Evolutionary conservation across 2,797 vertebrate genomes (phyloP), one percentile per base, ranked within the genome.

Genomic region (Sebastes umbrosus): DNA sequence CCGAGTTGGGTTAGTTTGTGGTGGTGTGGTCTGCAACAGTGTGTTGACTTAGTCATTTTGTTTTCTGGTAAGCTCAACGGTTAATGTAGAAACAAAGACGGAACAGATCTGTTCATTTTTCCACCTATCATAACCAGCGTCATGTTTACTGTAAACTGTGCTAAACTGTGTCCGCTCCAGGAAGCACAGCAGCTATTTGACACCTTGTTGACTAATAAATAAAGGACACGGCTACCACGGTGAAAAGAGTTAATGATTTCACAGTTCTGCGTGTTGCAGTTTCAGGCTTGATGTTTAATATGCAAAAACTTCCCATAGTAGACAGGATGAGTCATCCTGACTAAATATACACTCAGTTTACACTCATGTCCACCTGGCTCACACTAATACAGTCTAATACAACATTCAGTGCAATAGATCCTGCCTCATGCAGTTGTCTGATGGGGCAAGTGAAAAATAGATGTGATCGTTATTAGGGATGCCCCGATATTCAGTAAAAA

Each of bases 21-120:
- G 43, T 3, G 34, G 8, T 69, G 52, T 59, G 72, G 75, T 63
- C 52, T 65, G 31, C 11, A 36, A 8, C 39, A 4, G n/a, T 1
- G 18, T 31, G 43, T 5, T 11, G 8, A 20, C 32, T 34, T 20
- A 18, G 12, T 34, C 29, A 3, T 46, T 18, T 18, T 34, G 22
- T 81, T 74, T 77, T 77, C 59, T 65, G 55, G 25, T 73, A 73
- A 34, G 5, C 16, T 65, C 16, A 50, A 14, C 16, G n/a, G 55
- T 11, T 1, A 22, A 80, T 24, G 39, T 54, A 12, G 20, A 54
- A 34, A 18, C n/a, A 71, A 24, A 64, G 16, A 46, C 1, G 0
- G 0, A 60, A 22, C 63, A 25, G 16, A 11, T 50, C 43, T 50
- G 43, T 50, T 50, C 0, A 20, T 50, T 50, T 46, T 50, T 20